Evolutionary conservation across 2,797 vertebrate genomes (phyloP).

Genomic region (Eospalax fontanierii): DNA sequence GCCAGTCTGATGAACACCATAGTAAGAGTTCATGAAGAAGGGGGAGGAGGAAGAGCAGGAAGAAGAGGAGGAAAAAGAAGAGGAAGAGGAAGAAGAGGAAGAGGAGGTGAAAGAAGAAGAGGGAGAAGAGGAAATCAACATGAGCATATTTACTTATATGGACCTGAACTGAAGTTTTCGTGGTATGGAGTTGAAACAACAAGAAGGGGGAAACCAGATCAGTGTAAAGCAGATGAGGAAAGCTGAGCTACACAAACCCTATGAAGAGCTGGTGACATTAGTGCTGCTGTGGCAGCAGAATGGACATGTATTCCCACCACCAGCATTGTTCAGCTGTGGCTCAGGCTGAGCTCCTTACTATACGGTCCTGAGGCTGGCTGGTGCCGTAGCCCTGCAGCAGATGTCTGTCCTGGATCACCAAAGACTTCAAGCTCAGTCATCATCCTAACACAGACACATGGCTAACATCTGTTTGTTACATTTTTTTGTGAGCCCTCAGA

Average conservation of each 20-base stretch:
- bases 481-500: neutral
- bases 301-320: neutral
- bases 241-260: neutral
- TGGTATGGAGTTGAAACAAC: neutral
- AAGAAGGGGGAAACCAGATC: neutral
- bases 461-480: neutral
- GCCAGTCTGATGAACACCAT: neutral
- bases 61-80: no score
- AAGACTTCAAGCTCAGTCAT: neutral
- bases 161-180: constrained; percentile 9
- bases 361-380: neutral
- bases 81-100: no score
- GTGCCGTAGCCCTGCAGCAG: no score
- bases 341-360: neutral
- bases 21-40: neutral
- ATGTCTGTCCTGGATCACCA: no score
- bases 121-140: neutral
- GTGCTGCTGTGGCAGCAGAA: neutral
- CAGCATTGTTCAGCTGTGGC: neutral
- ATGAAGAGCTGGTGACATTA: neutral
- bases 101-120: no score
- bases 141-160: neutral
- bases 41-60: no score
- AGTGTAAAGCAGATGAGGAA: neutral
- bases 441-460: neutral